These are phyloP conservation scores for Tetragonula clypearis DNA, from an alignment of 1,140 invertebrate species.

Conservation along the genomic window DNA sequence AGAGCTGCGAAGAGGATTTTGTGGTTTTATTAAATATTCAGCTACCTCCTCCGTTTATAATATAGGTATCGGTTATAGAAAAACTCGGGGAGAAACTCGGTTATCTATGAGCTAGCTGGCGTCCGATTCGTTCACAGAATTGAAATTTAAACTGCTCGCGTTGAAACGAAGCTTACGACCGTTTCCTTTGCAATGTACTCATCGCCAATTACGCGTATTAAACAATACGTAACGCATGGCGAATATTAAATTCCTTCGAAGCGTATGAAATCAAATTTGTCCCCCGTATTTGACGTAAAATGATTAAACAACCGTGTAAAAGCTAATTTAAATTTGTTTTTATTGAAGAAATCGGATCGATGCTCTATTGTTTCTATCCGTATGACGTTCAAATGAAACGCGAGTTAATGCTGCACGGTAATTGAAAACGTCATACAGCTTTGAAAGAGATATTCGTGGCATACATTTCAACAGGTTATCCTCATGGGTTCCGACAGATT, in stretches of 20 bases:
- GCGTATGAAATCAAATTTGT: background rate
- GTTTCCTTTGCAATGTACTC: background rate
- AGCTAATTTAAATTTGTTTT: background rate
- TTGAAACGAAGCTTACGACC: background rate
- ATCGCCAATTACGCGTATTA: background rate
- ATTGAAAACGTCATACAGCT: background rate
- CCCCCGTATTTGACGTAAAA: background rate
- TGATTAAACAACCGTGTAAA: background rate
- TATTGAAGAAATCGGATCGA: background rate
- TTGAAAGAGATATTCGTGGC: background rate
- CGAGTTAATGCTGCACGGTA: background rate
- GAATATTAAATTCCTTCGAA: background rate
- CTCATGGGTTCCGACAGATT: background rate
- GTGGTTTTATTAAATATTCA: slow-evolving; percentile 51
- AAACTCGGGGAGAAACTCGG: slow-evolving; percentile 23
- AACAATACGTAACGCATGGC: background rate
- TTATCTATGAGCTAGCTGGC: slow-evolving; percentile 8
- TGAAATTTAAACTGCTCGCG: slow-evolving; percentile 17
- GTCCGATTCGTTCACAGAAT: background rate
- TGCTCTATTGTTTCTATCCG: background rate
- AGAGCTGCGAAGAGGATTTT: slow-evolving; percentile 41
- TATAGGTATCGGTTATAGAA: slow-evolving; percentile 45
- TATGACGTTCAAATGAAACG: too few relatives aligned
- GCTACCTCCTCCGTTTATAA: slow-evolving; percentile 33
- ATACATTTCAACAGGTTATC: background rate